Base-by-base conservation (phyloP, 2,888 invertebrate species). In the Chalcis sispes region DNA sequence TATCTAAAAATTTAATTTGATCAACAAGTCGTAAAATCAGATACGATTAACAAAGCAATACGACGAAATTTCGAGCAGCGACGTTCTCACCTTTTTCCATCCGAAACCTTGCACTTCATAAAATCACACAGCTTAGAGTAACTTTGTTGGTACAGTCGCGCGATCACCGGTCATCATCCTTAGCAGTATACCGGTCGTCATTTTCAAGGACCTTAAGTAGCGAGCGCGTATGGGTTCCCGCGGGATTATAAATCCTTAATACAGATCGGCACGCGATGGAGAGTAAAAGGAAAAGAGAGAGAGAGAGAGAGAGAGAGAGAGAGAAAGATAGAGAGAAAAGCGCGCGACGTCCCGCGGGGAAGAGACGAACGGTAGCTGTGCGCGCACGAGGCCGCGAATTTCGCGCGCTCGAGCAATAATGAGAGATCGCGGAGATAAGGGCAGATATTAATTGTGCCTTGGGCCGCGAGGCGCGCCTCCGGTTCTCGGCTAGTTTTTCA, bases 241-340 rank as follows among this genome's bases (percentile, higher is more conserved):
- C 18, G 18, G 50, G 61, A 54, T 48, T 70, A 75, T 86, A 86
- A 88, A 87, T 87, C 85, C 86, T 86, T 85, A 86, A 87, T 87
- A 86, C 87, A 88, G 88, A 88, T 88, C 88, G 87, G 88, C 88
- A 88, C 88, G 88, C 88, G 88, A 88, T 88, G 84, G 86, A 81
- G 84, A 85, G 25, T 5, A 20, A 32, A n/a, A 15, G 46, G 84
- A n/a, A n/a, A n/a, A n/a, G n/a, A n/a, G n/a, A n/a, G n/a, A n/a
- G n/a, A n/a, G n/a, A n/a, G n/a, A n/a, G n/a, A n/a, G n/a, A n/a
- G n/a, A n/a, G n/a, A n/a, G n/a, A n/a, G n/a, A n/a, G n/a, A n/a
- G 83, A 83, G 83, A 80, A 82, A 80, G 85, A 83, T 86, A 85
- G n/a, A n/a, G n/a, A n/a, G n/a, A n/a, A n/a, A 46, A 18, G 29